Evolutionary conservation across 2,888 invertebrate species (phyloP), one percentile per base, ranked within the genome.

Genomic region (Noctua comes): DNA sequence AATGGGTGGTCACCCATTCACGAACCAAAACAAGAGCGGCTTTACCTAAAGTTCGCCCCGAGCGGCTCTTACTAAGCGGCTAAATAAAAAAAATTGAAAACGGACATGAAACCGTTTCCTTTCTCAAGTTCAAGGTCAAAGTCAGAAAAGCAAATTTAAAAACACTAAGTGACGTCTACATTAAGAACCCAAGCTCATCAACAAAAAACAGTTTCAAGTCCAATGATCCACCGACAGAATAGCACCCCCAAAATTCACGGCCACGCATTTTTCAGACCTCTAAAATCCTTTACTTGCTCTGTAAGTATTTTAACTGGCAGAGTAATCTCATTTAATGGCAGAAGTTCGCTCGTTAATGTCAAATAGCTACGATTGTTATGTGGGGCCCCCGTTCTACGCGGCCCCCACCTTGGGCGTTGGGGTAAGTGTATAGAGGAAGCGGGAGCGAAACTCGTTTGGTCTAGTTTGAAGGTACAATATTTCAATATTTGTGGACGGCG

Each of bases 281-380:
- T 76, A 76, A 88, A 89, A 90, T 88, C 89, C 89, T 89, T 87
- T 86, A 87, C 86, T 84, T 80, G 76, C 82, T 81, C 84, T 75
- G 84, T 88, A 89, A 91, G 92, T 91, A 92, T 92, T 92, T 91
- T 91, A 92, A 91, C 91, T 90, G 88, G 87, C 82, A 86, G 88
- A 91, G 93, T 94, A 94, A 94, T 94, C 94, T 92, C 91, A 88
- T 91, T 90, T 93, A 94, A 94, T 93, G 94, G 94, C 66, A 71
- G 90, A 94, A 94, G 88, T 94, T 94, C 88, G 91, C 92, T 93
- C 94, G 94, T 94, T 94, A 93, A 92, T 93, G 94, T 94, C 94
- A 92, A 94, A 94, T 91, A 91, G 91, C 92, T 91, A 85, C 92
- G 92, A 94, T 94, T 93, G 93, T 93, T 92, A 93, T 93, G 93